Evolutionary conservation across 2,888 invertebrate species (phyloP).

Genomic region (Pherbina coryleti): DNA sequence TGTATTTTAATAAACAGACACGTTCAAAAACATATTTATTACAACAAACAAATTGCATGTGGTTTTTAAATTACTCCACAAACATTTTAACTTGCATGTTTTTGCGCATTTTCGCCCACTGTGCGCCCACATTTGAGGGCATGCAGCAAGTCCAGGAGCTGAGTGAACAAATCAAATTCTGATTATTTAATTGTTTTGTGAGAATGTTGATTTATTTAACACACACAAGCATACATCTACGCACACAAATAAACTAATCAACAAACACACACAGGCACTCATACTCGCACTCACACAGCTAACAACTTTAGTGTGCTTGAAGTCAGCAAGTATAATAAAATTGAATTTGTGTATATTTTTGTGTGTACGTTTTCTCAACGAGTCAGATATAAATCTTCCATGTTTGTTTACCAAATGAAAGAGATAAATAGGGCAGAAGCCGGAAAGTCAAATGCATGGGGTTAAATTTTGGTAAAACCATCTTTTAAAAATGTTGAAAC

Average conservation of each 20-base stretch:
- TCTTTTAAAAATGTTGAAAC: no score
- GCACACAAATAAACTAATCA: constrained; percentile 10
- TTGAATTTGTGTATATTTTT: constrained; percentile 15
- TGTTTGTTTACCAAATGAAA: constrained; percentile 28
- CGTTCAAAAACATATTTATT: neutral
- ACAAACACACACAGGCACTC: constrained; percentile 13
- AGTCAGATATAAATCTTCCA: constrained; percentile 29
- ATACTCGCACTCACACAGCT: constrained; percentile 9
- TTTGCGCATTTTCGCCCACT: neutral
- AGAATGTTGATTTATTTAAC: constrained; percentile 23
- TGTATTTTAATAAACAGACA: neutral
- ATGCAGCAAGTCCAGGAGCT: neutral
- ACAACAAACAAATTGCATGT: neutral
- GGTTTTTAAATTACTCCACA: constrained; percentile 1
- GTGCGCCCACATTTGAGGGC: neutral
- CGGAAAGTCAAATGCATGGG: no score
- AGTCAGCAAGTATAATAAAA: constrained; percentile 28
- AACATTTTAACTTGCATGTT: neutral
- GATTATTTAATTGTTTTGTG: constrained; percentile 38
- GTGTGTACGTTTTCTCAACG: neutral
- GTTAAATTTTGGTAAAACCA: no score
- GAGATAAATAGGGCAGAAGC: neutral
- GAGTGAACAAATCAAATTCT: constrained; percentile 34
- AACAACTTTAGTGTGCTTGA: neutral
- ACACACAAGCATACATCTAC: constrained; percentile 22